phyloP scores from a whole-genome alignment of 1,140 invertebrate genomes.

The Adoxophyes honmai region DNA sequence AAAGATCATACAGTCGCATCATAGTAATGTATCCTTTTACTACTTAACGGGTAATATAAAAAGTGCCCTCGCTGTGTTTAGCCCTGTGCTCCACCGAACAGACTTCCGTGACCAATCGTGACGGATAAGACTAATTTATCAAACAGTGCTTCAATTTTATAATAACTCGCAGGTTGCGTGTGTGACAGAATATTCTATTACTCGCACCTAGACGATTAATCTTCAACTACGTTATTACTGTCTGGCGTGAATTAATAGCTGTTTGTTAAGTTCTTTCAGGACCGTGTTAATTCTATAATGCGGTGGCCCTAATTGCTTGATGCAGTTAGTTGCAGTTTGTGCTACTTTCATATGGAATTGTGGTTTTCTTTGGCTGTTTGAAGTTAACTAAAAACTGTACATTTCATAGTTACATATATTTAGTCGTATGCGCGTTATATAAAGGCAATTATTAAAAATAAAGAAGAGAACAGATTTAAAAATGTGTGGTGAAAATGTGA shows the following conservation, averaged over 20 bases:
- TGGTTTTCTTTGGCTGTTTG: too few species aligned
- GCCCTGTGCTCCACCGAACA: not conserved
- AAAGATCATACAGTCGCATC: too few species aligned
- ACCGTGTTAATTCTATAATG: constrained; percentile 16
- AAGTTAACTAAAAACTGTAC: too few species aligned
- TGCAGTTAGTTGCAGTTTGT: not conserved
- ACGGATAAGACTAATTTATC: constrained; percentile 69
- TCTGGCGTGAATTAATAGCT: constrained; percentile 66
- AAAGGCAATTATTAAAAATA: too few species aligned
- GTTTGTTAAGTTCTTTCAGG: constrained; percentile 56
- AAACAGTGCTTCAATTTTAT: constrained; percentile 68
- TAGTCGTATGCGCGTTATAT: too few species aligned
- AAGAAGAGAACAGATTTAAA: too few species aligned
- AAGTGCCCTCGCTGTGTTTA: not conserved
- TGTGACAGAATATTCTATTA: constrained; percentile 73
- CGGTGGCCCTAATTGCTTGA: not conserved
- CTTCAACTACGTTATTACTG: constrained; percentile 57
- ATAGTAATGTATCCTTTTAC: too few species aligned
- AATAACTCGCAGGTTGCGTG: constrained; percentile 66
- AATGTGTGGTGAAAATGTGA: too few species aligned
- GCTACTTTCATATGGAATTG: too few species aligned
- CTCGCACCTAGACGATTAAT: constrained; percentile 56
- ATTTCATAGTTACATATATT: too few species aligned
- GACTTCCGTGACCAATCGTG: constrained; percentile 68
- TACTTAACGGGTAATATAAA: too few species aligned